Conservation (phyloP, 1,140 invertebrate genomes). For the Temnothorax nylanderi region DNA sequence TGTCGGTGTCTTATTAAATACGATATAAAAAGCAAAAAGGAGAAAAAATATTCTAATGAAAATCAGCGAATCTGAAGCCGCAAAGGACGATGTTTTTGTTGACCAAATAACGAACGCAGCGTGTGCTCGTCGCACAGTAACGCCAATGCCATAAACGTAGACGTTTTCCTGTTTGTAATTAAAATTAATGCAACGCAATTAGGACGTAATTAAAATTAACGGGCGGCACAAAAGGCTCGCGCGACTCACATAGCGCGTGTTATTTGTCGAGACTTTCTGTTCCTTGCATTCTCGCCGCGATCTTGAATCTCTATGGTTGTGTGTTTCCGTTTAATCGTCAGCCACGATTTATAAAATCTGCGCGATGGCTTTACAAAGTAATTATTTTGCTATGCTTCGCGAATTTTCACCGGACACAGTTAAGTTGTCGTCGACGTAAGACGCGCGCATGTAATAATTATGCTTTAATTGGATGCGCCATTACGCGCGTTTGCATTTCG, state of each 20-base stretch:
- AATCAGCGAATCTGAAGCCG: not conserved
- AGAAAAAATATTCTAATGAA: not conserved
- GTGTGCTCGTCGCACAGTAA: constrained; percentile 13
- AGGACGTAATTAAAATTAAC: constrained; percentile 69
- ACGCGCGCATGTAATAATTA: constrained; percentile 33
- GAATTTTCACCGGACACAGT: constrained; percentile 1
- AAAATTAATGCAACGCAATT: constrained; percentile 72
- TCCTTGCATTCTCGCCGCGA: constrained; percentile 22
- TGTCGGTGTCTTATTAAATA: not conserved
- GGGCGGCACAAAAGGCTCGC: constrained; percentile 64
- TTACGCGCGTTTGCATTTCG: constrained; percentile 33
- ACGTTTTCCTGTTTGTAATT: constrained; percentile 66
- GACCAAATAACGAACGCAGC: constrained; percentile 40
- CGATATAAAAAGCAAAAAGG: not conserved
- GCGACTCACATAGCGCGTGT: constrained; percentile 58
- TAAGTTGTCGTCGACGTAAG: constrained; percentile 25
- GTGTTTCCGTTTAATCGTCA: constrained; percentile 40
- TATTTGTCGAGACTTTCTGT: constrained; percentile 50
- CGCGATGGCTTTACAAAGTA: not conserved
- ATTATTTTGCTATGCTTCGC: not conserved
- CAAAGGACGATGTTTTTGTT: constrained; percentile 9
- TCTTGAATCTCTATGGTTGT: constrained; percentile 10
- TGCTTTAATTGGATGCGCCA: constrained; percentile 18
- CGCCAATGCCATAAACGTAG: constrained; percentile 32
- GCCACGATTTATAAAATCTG: constrained; percentile 29